These are phyloP conservation scores for Hesperophylax magnus DNA, from an alignment of 1,140 invertebrate species.

Conservation along the genomic window DNA sequence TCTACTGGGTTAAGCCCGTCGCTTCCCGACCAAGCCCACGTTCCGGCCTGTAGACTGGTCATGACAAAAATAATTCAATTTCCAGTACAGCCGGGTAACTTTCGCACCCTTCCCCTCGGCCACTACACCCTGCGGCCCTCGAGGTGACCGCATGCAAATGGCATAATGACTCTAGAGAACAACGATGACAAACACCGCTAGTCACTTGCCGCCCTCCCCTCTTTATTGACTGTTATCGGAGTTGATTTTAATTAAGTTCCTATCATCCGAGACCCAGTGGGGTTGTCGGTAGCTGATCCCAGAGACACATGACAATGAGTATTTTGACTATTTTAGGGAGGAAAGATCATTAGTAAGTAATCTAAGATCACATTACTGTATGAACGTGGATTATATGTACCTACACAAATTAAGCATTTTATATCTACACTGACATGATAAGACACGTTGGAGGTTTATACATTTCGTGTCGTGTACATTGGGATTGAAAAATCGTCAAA, in stretches of 20 bases:
- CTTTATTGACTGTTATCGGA: not conserved
- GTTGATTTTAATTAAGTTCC: slow-evolving; percentile 25
- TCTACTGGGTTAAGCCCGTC: slow-evolving; percentile 4
- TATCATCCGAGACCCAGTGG: slow-evolving; percentile 1
- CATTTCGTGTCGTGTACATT: too few relatives aligned
- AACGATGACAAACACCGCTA: slow-evolving; percentile 11
- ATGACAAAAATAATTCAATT: slow-evolving; percentile 34
- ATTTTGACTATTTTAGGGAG: too few relatives aligned
- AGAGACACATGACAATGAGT: too few relatives aligned
- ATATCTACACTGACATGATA: too few relatives aligned
- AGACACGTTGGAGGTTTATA: too few relatives aligned
- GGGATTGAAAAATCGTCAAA: too few relatives aligned
- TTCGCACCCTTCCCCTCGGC: not conserved
- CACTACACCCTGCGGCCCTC: not conserved
- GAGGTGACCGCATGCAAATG: slow-evolving; percentile 21
- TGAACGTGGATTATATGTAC: too few relatives aligned
- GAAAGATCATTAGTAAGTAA: too few relatives aligned
- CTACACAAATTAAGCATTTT: too few relatives aligned
- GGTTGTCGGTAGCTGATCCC: not conserved
- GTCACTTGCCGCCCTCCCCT: not conserved
- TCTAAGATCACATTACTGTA: too few relatives aligned
- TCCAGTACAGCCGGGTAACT: not conserved
- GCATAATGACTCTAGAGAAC: not conserved
- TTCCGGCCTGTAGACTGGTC: slow-evolving; percentile 17
- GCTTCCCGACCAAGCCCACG: slow-evolving; percentile 23